Percentiles rank a stretch among this genome's conserved stretches.
phyloP scores from a whole-genome alignment of 2,113 vertebrate genomes.

The Gymnarchus niloticus region DNA sequence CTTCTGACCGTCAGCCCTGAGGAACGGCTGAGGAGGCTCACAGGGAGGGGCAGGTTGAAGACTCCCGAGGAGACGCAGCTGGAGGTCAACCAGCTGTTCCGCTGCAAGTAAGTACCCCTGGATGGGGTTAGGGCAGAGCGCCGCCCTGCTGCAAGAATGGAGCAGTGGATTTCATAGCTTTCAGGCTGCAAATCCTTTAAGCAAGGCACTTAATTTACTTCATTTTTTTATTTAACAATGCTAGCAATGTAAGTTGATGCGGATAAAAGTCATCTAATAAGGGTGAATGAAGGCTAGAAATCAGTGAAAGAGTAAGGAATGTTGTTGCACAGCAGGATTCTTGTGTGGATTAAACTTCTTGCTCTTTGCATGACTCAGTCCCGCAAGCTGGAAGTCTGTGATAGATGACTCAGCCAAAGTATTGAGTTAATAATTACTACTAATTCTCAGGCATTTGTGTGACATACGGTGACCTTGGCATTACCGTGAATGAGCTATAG shows the following conservation, averaged over 20 bases:
- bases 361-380: not conserved
- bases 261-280: not conserved
- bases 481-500: too few species aligned
- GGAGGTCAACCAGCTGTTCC: constrained; percentile 72
- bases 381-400: not conserved
- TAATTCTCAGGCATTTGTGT: too few species aligned
- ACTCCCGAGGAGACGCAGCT: constrained; percentile 78
- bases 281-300: not conserved
- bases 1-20: constrained; percentile 73
- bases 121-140: not conserved
- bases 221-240: too few species aligned
- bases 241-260: not conserved
- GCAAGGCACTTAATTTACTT: too few species aligned
- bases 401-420: not conserved
- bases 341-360: not conserved
- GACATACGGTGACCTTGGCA: too few species aligned
- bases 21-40: constrained; percentile 70
- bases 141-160: not conserved
- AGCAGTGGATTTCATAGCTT: not conserved
- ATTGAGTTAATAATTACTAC: not conserved
- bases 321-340: not conserved
- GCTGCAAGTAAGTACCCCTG: constrained; percentile 67
- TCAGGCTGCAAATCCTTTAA: not conserved
- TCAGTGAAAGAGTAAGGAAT: not conserved
- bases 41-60: constrained; percentile 63